These are phyloP conservation scores for Pseudomugil gertrudae DNA, from an alignment of 2,797 vertebrate genomes.

Conservation along the genomic window DNA sequence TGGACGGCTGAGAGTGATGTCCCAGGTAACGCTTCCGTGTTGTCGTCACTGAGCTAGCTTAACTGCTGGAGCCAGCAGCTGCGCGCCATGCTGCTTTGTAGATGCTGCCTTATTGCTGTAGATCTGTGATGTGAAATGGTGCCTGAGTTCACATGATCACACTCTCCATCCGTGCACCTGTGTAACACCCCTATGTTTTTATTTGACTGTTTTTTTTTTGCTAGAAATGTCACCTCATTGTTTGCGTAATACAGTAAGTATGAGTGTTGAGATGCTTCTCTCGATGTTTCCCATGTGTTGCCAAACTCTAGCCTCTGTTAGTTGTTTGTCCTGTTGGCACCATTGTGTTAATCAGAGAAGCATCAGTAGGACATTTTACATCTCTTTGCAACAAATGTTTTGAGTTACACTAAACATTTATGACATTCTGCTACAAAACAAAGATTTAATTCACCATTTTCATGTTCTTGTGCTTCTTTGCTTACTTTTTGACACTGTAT, in stretches of 20 bases:
- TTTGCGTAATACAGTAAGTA: slow-evolving; percentile 60
- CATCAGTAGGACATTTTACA: slow-evolving; percentile 21
- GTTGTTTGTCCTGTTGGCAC: slow-evolving; percentile 47
- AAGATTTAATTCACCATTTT: slow-evolving; percentile 44
- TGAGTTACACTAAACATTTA: slow-evolving; percentile 27
- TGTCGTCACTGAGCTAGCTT: slow-evolving; percentile 66
- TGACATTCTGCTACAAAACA: slow-evolving; percentile 55
- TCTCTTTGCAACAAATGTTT: slow-evolving; percentile 1
- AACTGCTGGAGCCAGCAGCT: slow-evolving; percentile 56
- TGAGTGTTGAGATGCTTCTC: slow-evolving; percentile 39
- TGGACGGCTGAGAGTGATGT: slow-evolving; percentile 86
- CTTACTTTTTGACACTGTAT: slow-evolving; percentile 16
- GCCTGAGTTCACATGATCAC: slow-evolving; percentile 48
- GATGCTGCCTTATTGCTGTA: slow-evolving; percentile 64
- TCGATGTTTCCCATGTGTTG: slow-evolving; percentile 29
- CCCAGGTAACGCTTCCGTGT: slow-evolving; percentile 80
- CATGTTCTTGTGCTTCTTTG: slow-evolving; percentile 28
- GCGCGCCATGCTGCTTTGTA: slow-evolving; percentile 71
- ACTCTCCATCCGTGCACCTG: slow-evolving; percentile 59
- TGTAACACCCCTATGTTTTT: slow-evolving; percentile 30
- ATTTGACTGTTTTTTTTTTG: slow-evolving; percentile 8
- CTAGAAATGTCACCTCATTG: slow-evolving; percentile 32
- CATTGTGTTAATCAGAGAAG: slow-evolving; percentile 44
- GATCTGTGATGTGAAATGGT: slow-evolving; percentile 72
- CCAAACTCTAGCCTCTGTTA: slow-evolving; percentile 18